phyloP scores from a whole-genome alignment of 2,113 vertebrate species.

The Nettapus auritus region DNA sequence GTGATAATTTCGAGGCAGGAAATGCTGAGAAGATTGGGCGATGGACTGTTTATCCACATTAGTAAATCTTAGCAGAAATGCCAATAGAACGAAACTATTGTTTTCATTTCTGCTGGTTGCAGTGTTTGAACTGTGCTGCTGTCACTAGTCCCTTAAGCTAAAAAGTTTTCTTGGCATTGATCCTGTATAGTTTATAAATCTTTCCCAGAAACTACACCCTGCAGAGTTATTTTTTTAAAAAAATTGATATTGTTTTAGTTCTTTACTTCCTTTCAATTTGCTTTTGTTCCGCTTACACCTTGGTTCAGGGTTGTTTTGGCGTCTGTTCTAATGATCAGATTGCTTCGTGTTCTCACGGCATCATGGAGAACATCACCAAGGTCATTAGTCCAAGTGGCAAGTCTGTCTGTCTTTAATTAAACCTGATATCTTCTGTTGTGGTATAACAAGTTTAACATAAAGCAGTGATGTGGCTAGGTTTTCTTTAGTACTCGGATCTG shows the following conservation, averaged over 20 bases:
- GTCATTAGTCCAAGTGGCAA: constrained; percentile 26
- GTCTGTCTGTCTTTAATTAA: constrained; percentile 37
- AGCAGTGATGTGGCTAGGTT: not conserved
- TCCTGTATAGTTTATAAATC: not conserved
- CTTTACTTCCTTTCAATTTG: not conserved
- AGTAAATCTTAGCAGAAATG: not conserved
- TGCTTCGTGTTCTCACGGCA: constrained; percentile 43
- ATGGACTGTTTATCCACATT: not conserved
- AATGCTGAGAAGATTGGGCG: not conserved
- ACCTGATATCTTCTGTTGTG: not conserved
- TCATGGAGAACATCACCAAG: not conserved
- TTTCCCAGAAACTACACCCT: not conserved
- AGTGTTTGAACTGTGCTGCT: not conserved
- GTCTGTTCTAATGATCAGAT: not conserved
- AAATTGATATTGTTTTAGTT: not conserved
- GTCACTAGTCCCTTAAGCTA: not conserved
- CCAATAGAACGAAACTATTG: not conserved
- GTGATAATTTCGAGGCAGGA: not conserved
- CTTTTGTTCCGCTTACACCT: constrained; percentile 15
- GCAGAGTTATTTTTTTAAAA: not conserved
- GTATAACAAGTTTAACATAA: not conserved
- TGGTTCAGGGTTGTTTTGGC: not conserved
- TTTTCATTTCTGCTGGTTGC: not conserved
- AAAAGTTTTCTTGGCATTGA: not conserved
- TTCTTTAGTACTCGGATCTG: not conserved